Conservation (phyloP, 2,113 vertebrate species). For the Saguinus imperator region DNA sequence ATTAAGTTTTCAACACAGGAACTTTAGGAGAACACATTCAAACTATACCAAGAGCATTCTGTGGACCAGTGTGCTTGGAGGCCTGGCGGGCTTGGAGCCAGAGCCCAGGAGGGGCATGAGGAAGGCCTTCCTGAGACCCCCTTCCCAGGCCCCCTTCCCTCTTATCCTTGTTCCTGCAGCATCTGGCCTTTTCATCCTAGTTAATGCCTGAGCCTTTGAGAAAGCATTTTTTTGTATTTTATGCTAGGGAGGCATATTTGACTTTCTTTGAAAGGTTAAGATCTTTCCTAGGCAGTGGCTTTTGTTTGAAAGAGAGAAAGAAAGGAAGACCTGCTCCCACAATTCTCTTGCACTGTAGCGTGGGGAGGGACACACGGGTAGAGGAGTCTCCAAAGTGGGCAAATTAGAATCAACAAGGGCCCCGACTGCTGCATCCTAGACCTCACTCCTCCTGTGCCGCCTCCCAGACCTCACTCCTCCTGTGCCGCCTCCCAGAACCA, state of each 20-base stretch:
- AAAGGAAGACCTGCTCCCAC: background rate
- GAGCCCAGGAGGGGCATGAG: background rate
- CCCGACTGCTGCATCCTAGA: background rate
- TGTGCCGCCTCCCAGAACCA: background rate
- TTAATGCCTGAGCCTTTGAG: background rate
- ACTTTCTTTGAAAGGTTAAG: background rate
- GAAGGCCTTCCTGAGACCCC: background rate
- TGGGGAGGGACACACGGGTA: background rate
- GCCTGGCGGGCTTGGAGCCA: background rate
- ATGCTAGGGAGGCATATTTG: background rate
- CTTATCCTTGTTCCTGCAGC: background rate
- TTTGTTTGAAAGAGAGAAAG: background rate
- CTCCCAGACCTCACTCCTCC: background rate
- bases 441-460: background rate
- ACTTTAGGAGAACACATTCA: background rate
- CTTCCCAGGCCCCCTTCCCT: background rate
- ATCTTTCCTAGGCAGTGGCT: background rate
- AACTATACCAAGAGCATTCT: background rate
- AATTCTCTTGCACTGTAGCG: background rate
- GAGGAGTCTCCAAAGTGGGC: background rate
- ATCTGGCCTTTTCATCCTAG: background rate
- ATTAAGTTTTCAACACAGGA: background rate
- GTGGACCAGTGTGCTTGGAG: background rate
- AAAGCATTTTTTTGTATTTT: background rate
- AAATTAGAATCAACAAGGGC: background rate